These are phyloP conservation scores for Hypolimnas misippus DNA, from an alignment of 2,888 invertebrate genomes.

Conservation along the genomic window DNA sequence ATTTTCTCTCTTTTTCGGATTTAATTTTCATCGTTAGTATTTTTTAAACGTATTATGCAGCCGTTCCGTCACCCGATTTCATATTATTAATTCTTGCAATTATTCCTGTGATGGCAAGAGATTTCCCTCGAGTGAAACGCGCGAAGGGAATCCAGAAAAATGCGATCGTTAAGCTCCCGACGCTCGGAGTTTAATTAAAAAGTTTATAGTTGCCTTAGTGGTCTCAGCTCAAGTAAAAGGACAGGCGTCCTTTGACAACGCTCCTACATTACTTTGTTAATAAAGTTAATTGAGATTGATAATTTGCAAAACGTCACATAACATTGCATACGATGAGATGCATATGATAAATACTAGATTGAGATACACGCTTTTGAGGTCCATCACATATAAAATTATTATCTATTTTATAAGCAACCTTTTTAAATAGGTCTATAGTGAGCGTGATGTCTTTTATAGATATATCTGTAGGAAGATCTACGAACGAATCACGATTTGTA, in stretches of 20 bases:
- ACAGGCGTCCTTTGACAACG: slow-evolving; percentile 35
- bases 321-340: background rate
- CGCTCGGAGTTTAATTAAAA: slow-evolving; percentile 76
- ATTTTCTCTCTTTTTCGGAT: slow-evolving; percentile 18
- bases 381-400: too few species aligned
- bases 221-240: slow-evolving; percentile 33
- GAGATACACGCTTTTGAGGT: too few species aligned
- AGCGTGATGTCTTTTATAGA: background rate
- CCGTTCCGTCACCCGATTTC: slow-evolving; percentile 60
- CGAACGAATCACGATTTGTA: background rate
- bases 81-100: slow-evolving; percentile 76
- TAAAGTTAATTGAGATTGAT: background rate
- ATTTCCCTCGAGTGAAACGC: slow-evolving; percentile 69
- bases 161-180: slow-evolving; percentile 71
- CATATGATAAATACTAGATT: too few species aligned
- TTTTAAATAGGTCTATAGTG: background rate
- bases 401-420: background rate
- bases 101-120: slow-evolving; percentile 68
- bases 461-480: background rate
- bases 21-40: slow-evolving; percentile 11
- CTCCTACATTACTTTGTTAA: slow-evolving; percentile 23
- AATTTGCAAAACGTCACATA: background rate
- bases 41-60: slow-evolving; percentile 33
- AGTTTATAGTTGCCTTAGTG: slow-evolving; percentile 64
- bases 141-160: slow-evolving; percentile 74